These are phyloP conservation scores for Listronotus bonariensis DNA, from an alignment of 1,140 invertebrate genomes.

Conservation along the genomic window DNA sequence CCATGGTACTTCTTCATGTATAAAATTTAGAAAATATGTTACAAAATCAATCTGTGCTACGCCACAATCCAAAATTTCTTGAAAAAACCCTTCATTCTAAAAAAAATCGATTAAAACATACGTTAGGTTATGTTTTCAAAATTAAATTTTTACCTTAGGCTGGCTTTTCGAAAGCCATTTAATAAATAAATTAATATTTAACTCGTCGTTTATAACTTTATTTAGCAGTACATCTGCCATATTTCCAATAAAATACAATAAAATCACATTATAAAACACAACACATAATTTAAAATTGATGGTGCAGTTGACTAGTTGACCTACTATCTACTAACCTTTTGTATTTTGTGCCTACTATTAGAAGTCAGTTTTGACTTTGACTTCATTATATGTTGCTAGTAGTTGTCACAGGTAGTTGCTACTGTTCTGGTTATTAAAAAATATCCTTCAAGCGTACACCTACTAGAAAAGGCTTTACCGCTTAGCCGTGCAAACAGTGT, in stretches of 20 bases:
- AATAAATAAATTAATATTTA: slow-evolving; percentile 9
- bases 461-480: too few species aligned
- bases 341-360: too few species aligned
- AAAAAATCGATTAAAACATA: slow-evolving; percentile 2
- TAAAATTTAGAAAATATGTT: slow-evolving; percentile 51
- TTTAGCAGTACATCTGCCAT: slow-evolving; percentile 27
- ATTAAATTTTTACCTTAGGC: slow-evolving; percentile 2
- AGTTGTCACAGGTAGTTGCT: too few species aligned
- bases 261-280: slow-evolving; percentile 12
- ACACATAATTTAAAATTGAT: not conserved
- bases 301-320: slow-evolving; percentile 1
- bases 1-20: slow-evolving; percentile 49
- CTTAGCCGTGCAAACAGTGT: too few species aligned
- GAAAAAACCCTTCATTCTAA: slow-evolving; percentile 12
- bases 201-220: slow-evolving; percentile 24
- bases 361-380: too few species aligned
- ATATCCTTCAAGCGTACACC: too few species aligned
- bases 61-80: slow-evolving; percentile 29
- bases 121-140: not conserved
- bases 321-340: not conserved
- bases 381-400: too few species aligned
- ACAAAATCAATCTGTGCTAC: slow-evolving; percentile 48
- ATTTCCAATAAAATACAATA: not conserved
- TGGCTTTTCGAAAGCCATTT: slow-evolving; percentile 15
- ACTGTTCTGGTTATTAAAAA: too few species aligned